Conservation (phyloP, 1,140 invertebrate species). For the Glossosoma conforme region DNA sequence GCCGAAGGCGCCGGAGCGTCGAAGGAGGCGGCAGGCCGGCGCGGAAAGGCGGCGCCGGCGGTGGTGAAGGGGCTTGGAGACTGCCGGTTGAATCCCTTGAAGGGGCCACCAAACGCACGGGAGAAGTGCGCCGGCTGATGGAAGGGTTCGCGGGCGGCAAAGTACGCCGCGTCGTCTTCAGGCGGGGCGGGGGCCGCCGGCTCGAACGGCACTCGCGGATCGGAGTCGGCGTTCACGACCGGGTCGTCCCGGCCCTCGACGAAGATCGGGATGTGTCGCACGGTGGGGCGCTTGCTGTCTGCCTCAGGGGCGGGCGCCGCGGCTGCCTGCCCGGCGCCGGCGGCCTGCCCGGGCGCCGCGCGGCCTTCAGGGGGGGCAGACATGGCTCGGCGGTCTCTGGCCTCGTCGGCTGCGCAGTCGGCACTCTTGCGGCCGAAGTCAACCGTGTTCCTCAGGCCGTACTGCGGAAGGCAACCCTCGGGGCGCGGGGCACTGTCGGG, state of each 20-base stretch:
- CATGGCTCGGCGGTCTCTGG: slow-evolving; percentile 60
- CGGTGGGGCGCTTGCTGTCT: slow-evolving; percentile 37
- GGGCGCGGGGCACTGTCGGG: slow-evolving; percentile 33
- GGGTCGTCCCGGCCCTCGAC: slow-evolving; percentile 77
- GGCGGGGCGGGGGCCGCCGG: slow-evolving; percentile 36
- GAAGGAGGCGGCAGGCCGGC: slow-evolving; percentile 15
- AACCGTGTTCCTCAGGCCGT: slow-evolving; percentile 68
- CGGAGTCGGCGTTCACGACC: slow-evolving; percentile 51
- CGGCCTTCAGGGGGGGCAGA: slow-evolving; percentile 59
- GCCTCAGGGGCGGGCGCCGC: slow-evolving; percentile 34
- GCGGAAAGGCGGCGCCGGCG: slow-evolving; percentile 38
- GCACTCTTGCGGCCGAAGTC: slow-evolving; percentile 68
- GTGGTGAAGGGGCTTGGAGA: slow-evolving; percentile 39
- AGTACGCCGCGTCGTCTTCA: slow-evolving; percentile 42
- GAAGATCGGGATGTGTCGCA: slow-evolving; percentile 82
- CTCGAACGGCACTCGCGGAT: slow-evolving; percentile 40
- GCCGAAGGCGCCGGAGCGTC: slow-evolving; percentile 36
- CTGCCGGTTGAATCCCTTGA: slow-evolving; percentile 40
- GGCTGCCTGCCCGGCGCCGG: slow-evolving; percentile 39
- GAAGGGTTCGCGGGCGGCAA: slow-evolving; percentile 35
- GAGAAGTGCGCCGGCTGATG: slow-evolving; percentile 42
- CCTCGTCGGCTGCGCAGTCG: slow-evolving; percentile 48
- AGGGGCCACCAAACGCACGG: slow-evolving; percentile 41
- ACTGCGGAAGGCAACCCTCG: slow-evolving; percentile 53
- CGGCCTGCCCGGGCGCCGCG: slow-evolving; percentile 35